These are phyloP conservation scores for Phyllostomus discolor DNA, from an alignment of 2,113 vertebrate species.

Conservation along the genomic window DNA sequence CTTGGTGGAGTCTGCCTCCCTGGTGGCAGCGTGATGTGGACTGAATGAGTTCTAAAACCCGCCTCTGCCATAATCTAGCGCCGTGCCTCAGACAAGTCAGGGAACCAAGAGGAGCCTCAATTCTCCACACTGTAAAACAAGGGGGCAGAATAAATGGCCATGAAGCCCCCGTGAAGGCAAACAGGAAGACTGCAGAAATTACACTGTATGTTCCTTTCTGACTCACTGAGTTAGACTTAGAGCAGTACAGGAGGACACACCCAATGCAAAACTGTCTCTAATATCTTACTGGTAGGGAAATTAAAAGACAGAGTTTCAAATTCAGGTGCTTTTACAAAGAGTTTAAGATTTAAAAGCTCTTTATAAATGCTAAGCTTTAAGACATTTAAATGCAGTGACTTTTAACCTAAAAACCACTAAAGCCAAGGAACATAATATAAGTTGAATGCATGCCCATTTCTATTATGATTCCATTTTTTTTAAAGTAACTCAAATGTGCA, in stretches of 20 bases:
- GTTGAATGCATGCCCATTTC: conserved; percentile 46
- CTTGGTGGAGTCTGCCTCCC: neutral
- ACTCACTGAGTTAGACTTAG: neutral
- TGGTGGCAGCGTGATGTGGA: neutral
- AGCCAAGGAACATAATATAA: conserved; percentile 49
- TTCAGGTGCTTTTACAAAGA: neutral
- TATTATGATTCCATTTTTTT: conserved; percentile 33
- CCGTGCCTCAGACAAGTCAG: neutral
- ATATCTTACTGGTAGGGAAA: neutral
- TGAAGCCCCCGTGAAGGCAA: neutral
- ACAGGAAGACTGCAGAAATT: too few relatives aligned
- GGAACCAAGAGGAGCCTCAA: neutral
- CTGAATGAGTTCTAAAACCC: neutral
- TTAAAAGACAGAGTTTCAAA: conserved; percentile 8
- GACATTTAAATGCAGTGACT: conserved; percentile 46
- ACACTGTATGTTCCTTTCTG: neutral
- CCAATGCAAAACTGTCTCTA: neutral
- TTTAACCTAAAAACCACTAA: conserved; percentile 55
- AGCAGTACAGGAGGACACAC: neutral
- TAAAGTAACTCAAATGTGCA: conserved; percentile 58
- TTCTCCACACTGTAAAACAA: neutral
- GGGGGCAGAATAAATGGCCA: neutral
- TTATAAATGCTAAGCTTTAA: conserved; percentile 35
- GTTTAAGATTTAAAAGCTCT: conserved; percentile 39
- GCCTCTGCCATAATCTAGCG: neutral